Evolutionary conservation across 2,113 vertebrate species (phyloP), one percentile per base, ranked within the genome.

Genomic region (Lonchura striata): DNA sequence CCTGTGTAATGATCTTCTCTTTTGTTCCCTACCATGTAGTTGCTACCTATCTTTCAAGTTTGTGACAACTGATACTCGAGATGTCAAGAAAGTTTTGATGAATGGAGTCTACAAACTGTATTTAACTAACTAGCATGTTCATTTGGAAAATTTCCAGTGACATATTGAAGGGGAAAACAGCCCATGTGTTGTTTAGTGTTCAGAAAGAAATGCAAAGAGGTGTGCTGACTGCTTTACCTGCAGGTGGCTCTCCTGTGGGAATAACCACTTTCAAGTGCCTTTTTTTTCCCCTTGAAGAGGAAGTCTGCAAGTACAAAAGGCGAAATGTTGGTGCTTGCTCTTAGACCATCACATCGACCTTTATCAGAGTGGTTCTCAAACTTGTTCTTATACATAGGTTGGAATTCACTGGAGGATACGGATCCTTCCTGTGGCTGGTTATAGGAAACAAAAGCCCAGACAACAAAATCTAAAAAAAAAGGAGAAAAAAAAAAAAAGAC

Each of bases 1-100:
- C 92, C 88, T 88, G 86, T 95, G 71, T 97, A 96, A 95, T 95
- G 76, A 90, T 97, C 70, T 97, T 96, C 69, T 97, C 95, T 97
- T 95, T 97, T 97, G 93, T 98, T 97, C 95, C 74, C 96, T 71
- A 94, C 93, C 87, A 94, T 97, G 97, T 98, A 97, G 97, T 94
- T 83, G 37, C 72, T 88, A 56, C 75, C 94, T 95, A 91, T 97
- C 96, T 95, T 96, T 94, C 95, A 92, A 95, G 94, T 97, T 93
- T 87, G 95, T 95, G 94, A 88, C 94, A 94, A 90, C 95, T 94
- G 96, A 69, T 95, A 95, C 79, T 89, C 96, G 94, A 91, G 84
- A 96, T 93, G 96, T 70, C 88, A 89, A 86, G 96, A 75, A 85
- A 96, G 90, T 94, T 96, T 95, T 95, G 95, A 96, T 97, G 96